phyloP scores from a whole-genome alignment of 2,113 vertebrate species.

The Capra hircus region DNA sequence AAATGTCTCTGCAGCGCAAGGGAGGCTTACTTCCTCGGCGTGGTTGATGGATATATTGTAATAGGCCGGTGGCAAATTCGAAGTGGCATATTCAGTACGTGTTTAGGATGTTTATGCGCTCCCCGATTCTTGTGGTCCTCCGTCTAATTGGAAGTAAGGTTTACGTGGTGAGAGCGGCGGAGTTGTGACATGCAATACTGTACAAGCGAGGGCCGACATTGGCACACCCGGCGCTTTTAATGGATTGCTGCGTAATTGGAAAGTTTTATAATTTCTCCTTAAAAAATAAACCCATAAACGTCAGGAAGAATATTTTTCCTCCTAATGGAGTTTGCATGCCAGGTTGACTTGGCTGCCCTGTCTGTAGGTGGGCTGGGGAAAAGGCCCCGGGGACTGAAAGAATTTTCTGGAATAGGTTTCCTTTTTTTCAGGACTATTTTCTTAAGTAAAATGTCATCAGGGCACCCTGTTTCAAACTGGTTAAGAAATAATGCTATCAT shows the following conservation, averaged over 20 bases:
- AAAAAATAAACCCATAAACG: conserved; percentile 66
- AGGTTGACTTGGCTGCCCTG: background rate
- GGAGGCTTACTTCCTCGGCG: conserved; percentile 48
- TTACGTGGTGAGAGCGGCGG: conserved; percentile 56
- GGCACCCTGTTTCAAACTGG: background rate
- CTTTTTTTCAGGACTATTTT: background rate
- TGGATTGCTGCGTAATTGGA: conserved; percentile 64
- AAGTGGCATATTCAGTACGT: conserved; percentile 73
- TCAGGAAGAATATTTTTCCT: conserved; percentile 72
- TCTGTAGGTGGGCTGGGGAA: conserved; percentile 35
- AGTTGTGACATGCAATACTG: conserved; percentile 30
- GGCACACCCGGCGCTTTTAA: conserved; percentile 41
- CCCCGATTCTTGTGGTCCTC: conserved; percentile 46
- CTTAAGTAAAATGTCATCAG: background rate
- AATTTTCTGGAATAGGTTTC: background rate
- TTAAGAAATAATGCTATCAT: background rate
- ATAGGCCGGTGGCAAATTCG: conserved; percentile 68
- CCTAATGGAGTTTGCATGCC: conserved; percentile 54
- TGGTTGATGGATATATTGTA: conserved; percentile 67
- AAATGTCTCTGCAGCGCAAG: conserved; percentile 25
- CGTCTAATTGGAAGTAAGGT: conserved; percentile 76
- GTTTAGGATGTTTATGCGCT: conserved; percentile 72
- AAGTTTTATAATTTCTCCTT: conserved; percentile 71
- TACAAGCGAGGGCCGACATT: conserved; percentile 49
- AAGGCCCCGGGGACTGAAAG: background rate